Conservation (phyloP, 2,888 invertebrate species). For the Bugula neritina region DNA sequence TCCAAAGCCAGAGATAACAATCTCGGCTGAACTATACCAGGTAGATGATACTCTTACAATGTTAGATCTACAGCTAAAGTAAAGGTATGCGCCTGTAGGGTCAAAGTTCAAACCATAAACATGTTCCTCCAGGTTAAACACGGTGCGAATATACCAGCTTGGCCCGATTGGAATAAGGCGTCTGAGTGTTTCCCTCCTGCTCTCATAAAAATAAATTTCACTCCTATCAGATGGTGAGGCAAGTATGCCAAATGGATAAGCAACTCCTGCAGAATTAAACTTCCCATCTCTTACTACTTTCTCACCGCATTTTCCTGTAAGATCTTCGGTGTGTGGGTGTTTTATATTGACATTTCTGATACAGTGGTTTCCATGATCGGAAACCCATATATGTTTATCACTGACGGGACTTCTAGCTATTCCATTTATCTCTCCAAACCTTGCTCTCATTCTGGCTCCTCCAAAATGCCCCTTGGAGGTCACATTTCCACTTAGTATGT, state of each 20-base stretch:
- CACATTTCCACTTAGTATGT: too few species aligned
- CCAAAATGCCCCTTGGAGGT: too few species aligned
- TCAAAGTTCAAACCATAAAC: background rate
- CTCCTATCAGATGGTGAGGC: background rate
- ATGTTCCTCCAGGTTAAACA: background rate
- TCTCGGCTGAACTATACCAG: too few species aligned
- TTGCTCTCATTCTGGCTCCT: too few species aligned
- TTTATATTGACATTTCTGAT: background rate
- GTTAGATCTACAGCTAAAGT: background rate
- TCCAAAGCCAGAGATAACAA: background rate
- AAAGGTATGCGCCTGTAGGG: background rate
- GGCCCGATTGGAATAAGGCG: background rate
- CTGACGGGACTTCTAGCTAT: too few species aligned
- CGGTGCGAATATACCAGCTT: background rate
- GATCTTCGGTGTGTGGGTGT: background rate
- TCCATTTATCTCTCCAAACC: too few species aligned
- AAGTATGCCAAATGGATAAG: background rate
- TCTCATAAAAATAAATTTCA: background rate
- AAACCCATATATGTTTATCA: background rate
- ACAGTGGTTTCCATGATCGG: background rate
- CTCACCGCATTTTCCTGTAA: background rate
- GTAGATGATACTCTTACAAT: too few species aligned
- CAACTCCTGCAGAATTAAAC: background rate
- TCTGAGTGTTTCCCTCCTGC: background rate
- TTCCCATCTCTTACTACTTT: background rate